A percentile compares a stretch with the other conserved stretches of the same genome.
Conservation (phyloP, 2,888 invertebrate species). For the Muschampia plurimacula region DNA sequence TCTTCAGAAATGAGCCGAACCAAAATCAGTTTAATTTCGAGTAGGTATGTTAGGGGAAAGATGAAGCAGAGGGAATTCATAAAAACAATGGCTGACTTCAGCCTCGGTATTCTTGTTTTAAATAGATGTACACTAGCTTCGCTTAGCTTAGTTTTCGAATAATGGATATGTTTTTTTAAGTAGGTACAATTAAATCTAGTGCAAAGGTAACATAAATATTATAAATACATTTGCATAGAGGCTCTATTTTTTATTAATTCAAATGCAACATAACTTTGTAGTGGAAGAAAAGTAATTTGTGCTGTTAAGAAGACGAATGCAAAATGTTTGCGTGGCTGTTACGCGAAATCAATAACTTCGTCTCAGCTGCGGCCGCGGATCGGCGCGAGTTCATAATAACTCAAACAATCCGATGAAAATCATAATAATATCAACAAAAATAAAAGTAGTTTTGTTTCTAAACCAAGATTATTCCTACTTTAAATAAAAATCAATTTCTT, state of each 20-base stretch:
- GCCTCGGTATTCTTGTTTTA: conserved; percentile 24
- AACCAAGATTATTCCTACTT: background rate
- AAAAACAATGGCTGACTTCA: conserved; percentile 25
- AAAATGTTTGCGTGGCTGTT: conserved; percentile 69
- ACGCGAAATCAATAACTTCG: conserved; percentile 79
- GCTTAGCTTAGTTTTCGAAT: conserved; percentile 10
- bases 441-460: background rate
- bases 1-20: conserved; percentile 17
- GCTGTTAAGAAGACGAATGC: conserved; percentile 64
- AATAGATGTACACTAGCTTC: conserved; percentile 8
- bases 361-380: conserved; percentile 57
- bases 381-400: conserved; percentile 14
- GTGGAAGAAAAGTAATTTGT: conserved; percentile 36
- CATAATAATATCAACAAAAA: background rate
- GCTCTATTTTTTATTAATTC: background rate
- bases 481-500: no score
- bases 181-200: no score
- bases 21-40: conserved; percentile 5
- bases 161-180: background rate
- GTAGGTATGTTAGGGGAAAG: background rate
- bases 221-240: background rate
- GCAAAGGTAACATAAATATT: background rate
- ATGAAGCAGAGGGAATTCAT: conserved; percentile 17
- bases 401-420: conserved; percentile 11
- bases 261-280: conserved; percentile 24